Evolutionary conservation across 2,113 vertebrate species (phyloP).

Genomic region (Paramisgurnus dabryanus): DNA sequence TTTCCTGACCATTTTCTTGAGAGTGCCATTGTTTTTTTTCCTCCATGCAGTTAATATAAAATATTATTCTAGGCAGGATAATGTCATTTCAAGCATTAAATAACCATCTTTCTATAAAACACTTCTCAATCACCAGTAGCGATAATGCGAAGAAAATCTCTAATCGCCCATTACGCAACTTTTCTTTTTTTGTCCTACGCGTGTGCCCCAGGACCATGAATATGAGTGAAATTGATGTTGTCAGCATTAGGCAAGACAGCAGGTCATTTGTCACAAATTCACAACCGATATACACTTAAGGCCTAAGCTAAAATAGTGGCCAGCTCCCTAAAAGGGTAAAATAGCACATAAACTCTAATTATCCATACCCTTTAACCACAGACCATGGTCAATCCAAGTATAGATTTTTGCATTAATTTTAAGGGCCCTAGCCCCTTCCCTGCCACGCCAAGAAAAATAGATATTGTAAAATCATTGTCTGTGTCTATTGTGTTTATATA

Average conservation of each 20-base stretch:
- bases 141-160: not conserved
- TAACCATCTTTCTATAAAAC: not conserved
- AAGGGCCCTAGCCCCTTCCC: not conserved
- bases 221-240: not conserved
- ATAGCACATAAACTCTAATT: constrained; percentile 23
- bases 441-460: not conserved
- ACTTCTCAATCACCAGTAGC: not conserved
- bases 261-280: constrained; percentile 25
- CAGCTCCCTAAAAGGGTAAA: not conserved
- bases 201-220: not conserved
- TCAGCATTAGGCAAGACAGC: constrained; percentile 7
- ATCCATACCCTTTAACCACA: constrained; percentile 6
- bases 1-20: not conserved
- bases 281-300: constrained; percentile 13
- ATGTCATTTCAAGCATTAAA: not conserved
- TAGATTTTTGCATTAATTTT: constrained; percentile 27
- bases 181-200: constrained; percentile 3
- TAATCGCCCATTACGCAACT: not conserved
- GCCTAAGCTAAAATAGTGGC: not conserved
- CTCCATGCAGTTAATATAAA: not conserved
- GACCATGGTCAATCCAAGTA: not conserved
- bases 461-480: constrained; percentile 7
- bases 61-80: not conserved
- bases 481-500: constrained; percentile 5
- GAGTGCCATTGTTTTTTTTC: not conserved